phyloP scores from a whole-genome alignment of 1,140 invertebrate species.

The Pseudomyrmex pallidus region DNA sequence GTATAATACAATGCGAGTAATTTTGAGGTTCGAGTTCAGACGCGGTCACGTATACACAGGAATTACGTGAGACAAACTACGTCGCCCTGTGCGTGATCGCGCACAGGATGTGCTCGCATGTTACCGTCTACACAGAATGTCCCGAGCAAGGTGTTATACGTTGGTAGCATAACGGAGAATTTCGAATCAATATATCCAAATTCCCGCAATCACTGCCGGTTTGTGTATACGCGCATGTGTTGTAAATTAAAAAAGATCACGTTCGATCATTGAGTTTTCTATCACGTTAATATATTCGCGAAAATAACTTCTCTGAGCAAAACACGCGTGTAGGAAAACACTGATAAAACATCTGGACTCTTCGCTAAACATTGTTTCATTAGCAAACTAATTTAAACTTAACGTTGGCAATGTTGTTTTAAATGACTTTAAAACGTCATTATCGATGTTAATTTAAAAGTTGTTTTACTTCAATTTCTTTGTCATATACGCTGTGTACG shows the following conservation, averaged over 20 bases:
- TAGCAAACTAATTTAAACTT: neutral
- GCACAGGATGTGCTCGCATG: conserved; percentile 36
- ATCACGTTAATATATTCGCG: too few relatives aligned
- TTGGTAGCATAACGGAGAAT: conserved; percentile 39
- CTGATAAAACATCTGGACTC: neutral
- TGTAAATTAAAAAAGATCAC: too few relatives aligned
- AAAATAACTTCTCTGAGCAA: too few relatives aligned
- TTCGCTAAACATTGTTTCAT: conserved; percentile 6
- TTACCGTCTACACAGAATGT: conserved; percentile 33
- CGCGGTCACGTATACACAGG: conserved; percentile 66
- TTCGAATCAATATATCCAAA: conserved; percentile 19
- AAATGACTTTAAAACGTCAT: too few relatives aligned
- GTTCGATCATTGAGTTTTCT: too few relatives aligned
- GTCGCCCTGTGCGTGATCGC: conserved; percentile 45
- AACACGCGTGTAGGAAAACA: too few relatives aligned
- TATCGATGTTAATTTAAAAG: too few relatives aligned
- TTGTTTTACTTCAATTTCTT: too few relatives aligned
- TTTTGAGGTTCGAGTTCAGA: conserved; percentile 67
- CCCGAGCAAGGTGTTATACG: conserved; percentile 20
- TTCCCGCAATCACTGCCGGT: neutral
- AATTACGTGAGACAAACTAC: conserved; percentile 65
- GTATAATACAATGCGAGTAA: conserved; percentile 65
- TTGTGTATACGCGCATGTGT: too few relatives aligned
- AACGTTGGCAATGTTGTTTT: too few relatives aligned
- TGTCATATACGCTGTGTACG: too few relatives aligned